phyloP scores from a whole-genome alignment of 2,888 invertebrate genomes.

The Anodontia alba region DNA sequence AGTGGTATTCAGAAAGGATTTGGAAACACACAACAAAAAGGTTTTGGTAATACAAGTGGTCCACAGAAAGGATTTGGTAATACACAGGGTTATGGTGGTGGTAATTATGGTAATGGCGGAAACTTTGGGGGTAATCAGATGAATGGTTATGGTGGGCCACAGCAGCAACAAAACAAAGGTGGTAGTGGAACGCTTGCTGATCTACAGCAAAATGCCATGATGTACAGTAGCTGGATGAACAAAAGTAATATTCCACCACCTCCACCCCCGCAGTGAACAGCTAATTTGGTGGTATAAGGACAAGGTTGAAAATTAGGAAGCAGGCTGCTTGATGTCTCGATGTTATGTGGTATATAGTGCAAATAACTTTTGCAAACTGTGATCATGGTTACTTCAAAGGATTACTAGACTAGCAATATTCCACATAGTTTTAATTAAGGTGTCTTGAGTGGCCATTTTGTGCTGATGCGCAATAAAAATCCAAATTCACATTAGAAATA shows the following conservation, averaged over 20 bases:
- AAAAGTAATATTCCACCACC: conserved; percentile 35
- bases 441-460: no score
- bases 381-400: no score
- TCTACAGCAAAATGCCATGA: conserved; percentile 62
- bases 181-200: conserved; percentile 30
- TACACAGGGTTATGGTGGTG: conserved; percentile 14
- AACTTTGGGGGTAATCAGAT: conserved; percentile 29
- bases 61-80: conserved; percentile 31
- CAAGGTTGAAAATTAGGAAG: no score
- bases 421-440: no score
- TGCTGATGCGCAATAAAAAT: no score
- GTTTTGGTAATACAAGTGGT: conserved; percentile 27
- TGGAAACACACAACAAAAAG: conserved; percentile 33
- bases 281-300: neutral
- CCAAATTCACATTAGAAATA: no score
- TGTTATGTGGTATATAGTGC: no score
- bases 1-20: conserved; percentile 24
- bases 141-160: conserved; percentile 31
- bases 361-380: no score
- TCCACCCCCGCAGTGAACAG: conserved; percentile 45
- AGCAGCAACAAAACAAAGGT: conserved; percentile 13
- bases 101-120: conserved; percentile 36
- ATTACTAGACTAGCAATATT: no score
- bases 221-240: conserved; percentile 71
- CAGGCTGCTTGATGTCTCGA: no score